These are phyloP conservation scores for Myrmecobius fasciatus DNA, from an alignment of 2,113 vertebrate genomes.

Conservation along the genomic window DNA sequence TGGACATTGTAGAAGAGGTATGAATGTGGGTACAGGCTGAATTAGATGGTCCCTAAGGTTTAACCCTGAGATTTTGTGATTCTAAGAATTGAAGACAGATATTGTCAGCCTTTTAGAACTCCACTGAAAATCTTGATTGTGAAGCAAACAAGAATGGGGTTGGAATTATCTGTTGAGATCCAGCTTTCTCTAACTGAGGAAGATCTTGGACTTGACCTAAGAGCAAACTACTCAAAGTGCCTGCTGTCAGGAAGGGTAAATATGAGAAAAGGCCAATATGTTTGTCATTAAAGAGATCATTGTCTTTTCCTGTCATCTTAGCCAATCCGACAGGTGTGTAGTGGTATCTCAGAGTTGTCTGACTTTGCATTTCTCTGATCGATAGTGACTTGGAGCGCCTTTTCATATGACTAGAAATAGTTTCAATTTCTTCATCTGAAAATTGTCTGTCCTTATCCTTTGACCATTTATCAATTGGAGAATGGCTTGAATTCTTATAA, in stretches of 20 bases:
- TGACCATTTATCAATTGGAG: no score
- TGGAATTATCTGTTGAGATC: not conserved
- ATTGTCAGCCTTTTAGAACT: not conserved
- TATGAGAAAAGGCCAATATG: not conserved
- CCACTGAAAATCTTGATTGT: not conserved
- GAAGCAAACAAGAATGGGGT: not conserved
- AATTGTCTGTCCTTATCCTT: no score
- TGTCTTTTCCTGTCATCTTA: no score
- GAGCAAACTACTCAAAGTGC: not conserved
- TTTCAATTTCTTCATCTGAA: no score
- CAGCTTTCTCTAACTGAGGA: not conserved
- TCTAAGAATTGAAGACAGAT: not conserved
- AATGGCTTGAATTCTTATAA: no score
- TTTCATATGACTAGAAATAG: no score
- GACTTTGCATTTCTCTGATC: no score
- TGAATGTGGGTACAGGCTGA: no score
- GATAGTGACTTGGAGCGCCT: no score
- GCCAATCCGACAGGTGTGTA: no score
- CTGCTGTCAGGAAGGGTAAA: not conserved
- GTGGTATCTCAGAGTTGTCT: no score
- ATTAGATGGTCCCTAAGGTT: not conserved
- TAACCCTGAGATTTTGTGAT: not conserved
- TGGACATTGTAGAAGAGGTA: not conserved
- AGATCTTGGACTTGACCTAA: not conserved
- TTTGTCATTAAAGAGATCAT: not conserved